Evolutionary conservation across 2,797 vertebrate genomes (phyloP), one percentile per base, ranked within the genome.

Genomic region (Lithobates pipiens): DNA sequence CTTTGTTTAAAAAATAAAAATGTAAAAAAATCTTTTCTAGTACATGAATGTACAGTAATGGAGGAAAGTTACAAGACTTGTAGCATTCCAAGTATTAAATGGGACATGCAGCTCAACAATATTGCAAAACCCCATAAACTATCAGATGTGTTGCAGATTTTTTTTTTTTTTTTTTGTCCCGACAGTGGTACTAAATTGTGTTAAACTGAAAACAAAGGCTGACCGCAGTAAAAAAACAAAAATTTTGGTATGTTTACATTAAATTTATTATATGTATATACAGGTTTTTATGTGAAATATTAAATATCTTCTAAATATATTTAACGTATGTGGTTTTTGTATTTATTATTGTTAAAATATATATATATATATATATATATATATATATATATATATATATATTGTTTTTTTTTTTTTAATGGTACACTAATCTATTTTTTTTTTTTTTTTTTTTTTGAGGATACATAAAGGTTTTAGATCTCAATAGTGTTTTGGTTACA

Each of bases 241-340:
- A 18, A 89, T 91, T 91, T 88, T 89, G 89, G 42, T 89, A 91
- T 94, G 95, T 95, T 95, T 95, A 95, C 95, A 95, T 92, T 89
- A 94, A 93, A 91, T 87, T 91, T 93, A 61, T 82, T 89, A 92
- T 90, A 90, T 94, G 94, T 95, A 93, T 94, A 94, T 93, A 93
- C 92, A 94, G 94, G 90, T 94, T 95, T 95, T 92, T 92, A 94
- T 94, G 93, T 95, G 92, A 94, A 94, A 88, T 94, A 95, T 95
- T 95, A 95, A 95, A 93, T 89, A 93, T 71, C 80, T 42, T 81
- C 46, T 70, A 44, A 76, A 75, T 11, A 8, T 9, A n/a, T 15
- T n/a, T n/a, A n/a, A n/a, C n/a, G n/a, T n/a, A n/a, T n/a, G n/a
- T n/a, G n/a, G n/a, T n/a, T 5, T 39, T 39, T 39, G 1, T 29